phyloP scores from a whole-genome alignment of 2,888 invertebrate species.

The Listrodromus nycthemerus region DNA sequence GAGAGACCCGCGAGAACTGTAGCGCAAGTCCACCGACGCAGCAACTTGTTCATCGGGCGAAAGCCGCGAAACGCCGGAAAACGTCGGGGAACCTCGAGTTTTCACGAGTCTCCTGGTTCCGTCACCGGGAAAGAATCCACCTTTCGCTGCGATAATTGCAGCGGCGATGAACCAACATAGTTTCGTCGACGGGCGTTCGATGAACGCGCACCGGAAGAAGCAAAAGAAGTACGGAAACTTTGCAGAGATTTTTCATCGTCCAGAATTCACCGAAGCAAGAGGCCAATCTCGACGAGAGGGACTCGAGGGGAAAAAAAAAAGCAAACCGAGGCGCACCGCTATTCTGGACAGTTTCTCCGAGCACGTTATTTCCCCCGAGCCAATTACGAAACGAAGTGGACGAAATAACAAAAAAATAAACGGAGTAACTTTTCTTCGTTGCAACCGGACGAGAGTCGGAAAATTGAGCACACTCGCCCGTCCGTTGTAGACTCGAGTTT shows the following conservation, averaged over 20 bases:
- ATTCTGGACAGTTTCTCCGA: not conserved
- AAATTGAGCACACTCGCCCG: not conserved
- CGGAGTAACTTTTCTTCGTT: constrained; percentile 17
- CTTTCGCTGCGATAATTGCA: constrained; percentile 10
- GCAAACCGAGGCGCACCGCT: not conserved
- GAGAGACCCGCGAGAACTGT: constrained; percentile 18
- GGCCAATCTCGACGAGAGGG: constrained; percentile 17
- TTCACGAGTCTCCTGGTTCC: constrained; percentile 8
- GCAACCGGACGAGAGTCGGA: constrained; percentile 9
- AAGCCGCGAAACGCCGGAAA: constrained; percentile 18
- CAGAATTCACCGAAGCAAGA: constrained; percentile 10
- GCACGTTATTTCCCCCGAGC: constrained; percentile 34
- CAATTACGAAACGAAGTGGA: constrained; percentile 37
- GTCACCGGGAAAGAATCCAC: not conserved
- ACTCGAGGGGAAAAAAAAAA: constrained; percentile 18
- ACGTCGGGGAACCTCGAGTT: not conserved
- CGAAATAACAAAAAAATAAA: constrained; percentile 16
- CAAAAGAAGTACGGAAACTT: not conserved
- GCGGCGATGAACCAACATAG: not conserved
- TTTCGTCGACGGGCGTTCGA: not conserved
- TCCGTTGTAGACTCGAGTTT: constrained; percentile 8
- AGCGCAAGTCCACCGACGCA: constrained; percentile 26
- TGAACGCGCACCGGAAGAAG: not conserved
- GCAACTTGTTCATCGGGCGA: constrained; percentile 5
- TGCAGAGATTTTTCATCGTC: not conserved